Evolutionary conservation across 2,113 vertebrate genomes (phyloP).

Genomic region (Amazona guildingii): DNA sequence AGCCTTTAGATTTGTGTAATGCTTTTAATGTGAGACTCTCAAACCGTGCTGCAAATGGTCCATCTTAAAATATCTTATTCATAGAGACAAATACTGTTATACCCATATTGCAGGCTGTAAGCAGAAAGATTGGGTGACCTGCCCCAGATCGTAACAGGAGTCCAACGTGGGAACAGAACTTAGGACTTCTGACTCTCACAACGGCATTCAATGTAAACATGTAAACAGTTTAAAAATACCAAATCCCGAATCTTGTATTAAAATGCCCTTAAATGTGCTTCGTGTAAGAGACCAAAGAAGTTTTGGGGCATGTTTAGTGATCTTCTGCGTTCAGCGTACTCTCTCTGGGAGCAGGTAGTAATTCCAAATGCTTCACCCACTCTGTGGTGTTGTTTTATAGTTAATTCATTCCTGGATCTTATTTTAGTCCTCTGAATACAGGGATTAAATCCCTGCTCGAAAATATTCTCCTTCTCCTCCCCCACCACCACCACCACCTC

Average conservation of each 20-base stretch:
- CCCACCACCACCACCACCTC: background rate
- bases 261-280: background rate
- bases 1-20: background rate
- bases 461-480: background rate
- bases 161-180: background rate
- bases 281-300: slow-evolving; percentile 30
- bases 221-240: background rate
- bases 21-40: background rate
- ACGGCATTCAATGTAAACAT: background rate
- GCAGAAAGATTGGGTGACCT: background rate
- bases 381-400: background rate
- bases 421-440: background rate
- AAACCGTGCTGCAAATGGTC: background rate
- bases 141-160: background rate
- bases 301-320: slow-evolving; percentile 6
- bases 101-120: background rate
- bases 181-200: background rate
- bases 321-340: background rate
- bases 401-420: background rate
- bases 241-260: background rate
- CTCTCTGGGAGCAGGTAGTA: background rate
- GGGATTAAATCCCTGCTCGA: background rate
- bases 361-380: background rate
- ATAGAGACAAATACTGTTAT: background rate
- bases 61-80: background rate